Percentiles rank a stretch among this genome's conserved stretches.
Conservation (phyloP, 2,113 vertebrate genomes). For the Saccopteryx bilineata region DNA sequence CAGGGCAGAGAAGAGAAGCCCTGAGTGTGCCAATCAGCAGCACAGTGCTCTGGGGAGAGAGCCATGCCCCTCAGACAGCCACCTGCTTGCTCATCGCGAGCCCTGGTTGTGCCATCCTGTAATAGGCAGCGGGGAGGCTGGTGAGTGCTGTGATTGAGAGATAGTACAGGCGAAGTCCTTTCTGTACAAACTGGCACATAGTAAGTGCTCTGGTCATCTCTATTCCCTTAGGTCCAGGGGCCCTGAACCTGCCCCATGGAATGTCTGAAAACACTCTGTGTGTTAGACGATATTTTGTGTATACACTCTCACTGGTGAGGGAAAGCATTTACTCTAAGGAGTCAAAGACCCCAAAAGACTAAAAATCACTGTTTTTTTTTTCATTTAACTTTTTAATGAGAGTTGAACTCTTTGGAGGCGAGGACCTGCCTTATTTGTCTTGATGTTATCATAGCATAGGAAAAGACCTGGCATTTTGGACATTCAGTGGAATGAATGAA, state of each 20-base stretch:
- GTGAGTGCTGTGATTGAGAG: background rate
- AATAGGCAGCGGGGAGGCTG: background rate
- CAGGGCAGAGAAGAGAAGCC: background rate
- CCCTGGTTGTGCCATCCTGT: background rate
- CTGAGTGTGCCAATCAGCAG: background rate
- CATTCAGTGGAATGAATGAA: background rate
- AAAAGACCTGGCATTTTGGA: background rate
- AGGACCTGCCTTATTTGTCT: background rate
- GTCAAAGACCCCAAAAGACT: background rate
- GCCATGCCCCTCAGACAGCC: no score
- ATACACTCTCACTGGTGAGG: background rate
- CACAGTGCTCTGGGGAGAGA: background rate
- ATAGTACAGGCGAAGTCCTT: fast-evolving
- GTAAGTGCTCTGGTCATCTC: background rate
- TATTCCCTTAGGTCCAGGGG: background rate
- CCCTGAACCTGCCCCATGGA: background rate
- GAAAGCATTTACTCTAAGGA: background rate
- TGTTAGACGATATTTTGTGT: background rate
- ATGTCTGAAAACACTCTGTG: background rate
- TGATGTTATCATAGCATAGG: background rate
- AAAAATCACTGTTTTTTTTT: background rate
- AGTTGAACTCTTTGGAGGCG: background rate
- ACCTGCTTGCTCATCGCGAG: background rate
- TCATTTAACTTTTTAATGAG: background rate
- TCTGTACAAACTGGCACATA: background rate